Evolutionary conservation across 2,797 vertebrate species (phyloP), one percentile per base, ranked within the genome.

Genomic region (Myotis myotis): DNA sequence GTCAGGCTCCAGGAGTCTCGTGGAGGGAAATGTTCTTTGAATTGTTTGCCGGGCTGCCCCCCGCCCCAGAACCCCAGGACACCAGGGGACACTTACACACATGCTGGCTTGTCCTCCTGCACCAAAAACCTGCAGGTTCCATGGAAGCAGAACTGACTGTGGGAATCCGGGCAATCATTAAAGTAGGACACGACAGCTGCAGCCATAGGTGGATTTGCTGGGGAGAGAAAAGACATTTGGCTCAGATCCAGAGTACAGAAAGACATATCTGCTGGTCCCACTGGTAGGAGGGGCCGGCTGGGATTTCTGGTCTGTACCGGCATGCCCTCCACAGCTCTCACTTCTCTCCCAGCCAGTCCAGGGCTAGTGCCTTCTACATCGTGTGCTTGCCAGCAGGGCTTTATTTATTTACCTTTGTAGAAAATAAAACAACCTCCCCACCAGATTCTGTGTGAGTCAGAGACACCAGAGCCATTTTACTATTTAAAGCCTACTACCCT

Each of bases 41-140:
- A 55, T 4, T n/a, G 75, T 44, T 53, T 75, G 25, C 30, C 11
- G 15, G 57, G 28, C 28, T 0, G 22, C 6, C 74, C 60, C 20
- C 44, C 17, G 22, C 16, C 88, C 57, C 71, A 44, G 66, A 25
- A 60, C 11, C 38, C 47, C 41, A 38, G 28, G 22, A 72, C 41
- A 25, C 9, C n/a, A 79, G 53, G 47, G 47, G 57, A 76, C 28
- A 99, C 99, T 99, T 98, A 99, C 99, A 99, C 98, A 90, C 99
- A 99, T 0, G 99, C 99, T 0, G 99, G 99, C 0, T 98, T 98
- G 60, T 99, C 99, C 96, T 99, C 99, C 96, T 99, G 97, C 36
- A 99, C 98, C 97, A 99, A 97, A 98, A 99, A 99, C 96, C 99
- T 98, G 97, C 99, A 99, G 5, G 99, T 99, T 80, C 99, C 99